A percentile compares a stretch with the other conserved stretches of the same genome.
Conservation (phyloP, 2,113 vertebrate species). For the Tichodroma muraria region DNA sequence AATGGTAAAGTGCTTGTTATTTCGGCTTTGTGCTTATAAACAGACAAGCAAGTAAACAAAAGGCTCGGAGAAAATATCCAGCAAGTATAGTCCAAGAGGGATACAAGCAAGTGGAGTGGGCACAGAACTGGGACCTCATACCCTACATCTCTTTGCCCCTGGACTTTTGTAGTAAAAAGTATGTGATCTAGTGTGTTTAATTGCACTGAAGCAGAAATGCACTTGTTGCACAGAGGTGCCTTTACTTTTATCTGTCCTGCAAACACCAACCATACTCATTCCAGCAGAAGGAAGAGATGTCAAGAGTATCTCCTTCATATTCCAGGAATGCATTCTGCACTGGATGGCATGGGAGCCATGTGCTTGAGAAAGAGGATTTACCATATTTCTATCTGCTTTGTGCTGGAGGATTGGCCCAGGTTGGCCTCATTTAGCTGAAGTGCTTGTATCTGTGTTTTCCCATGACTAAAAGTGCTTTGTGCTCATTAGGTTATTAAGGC, state of each 20-base stretch:
- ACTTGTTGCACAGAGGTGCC: background rate
- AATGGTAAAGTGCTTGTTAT: constrained; percentile 22
- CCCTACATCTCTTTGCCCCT: background rate
- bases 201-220: background rate
- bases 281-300: background rate
- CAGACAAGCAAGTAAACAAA: constrained; percentile 32
- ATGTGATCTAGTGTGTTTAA: background rate
- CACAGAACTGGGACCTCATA: background rate
- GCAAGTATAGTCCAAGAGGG: background rate
- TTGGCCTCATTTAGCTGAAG: background rate
- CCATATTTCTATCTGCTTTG: background rate
- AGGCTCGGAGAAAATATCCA: background rate
- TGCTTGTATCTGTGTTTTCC: background rate
- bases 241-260: background rate
- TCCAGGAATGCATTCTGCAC: background rate
- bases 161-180: background rate
- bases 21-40: background rate
- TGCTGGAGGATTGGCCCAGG: background rate
- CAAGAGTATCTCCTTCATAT: background rate
- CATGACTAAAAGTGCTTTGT: background rate
- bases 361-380: background rate
- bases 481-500: constrained; percentile 4
- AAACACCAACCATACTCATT: background rate
- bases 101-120: background rate
- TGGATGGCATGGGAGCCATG: background rate